Evolutionary conservation across 2,888 invertebrate species (phyloP).

Genomic region (Palloptera scutellata): DNA sequence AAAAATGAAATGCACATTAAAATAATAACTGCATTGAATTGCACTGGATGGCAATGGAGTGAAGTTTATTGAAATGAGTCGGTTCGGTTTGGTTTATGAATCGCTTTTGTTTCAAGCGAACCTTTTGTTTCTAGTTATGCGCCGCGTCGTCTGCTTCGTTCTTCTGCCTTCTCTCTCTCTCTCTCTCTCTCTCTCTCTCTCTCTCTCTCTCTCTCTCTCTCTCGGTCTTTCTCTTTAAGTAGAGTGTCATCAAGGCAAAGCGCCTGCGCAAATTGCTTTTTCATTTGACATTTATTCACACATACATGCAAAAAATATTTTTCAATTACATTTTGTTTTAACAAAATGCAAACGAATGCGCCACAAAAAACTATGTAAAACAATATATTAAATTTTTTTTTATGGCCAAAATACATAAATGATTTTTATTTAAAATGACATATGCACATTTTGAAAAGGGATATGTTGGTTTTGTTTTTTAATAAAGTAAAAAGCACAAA

Average conservation of each 20-base stretch:
- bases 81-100: neutral
- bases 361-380: slow-evolving; percentile 6
- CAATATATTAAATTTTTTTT: neutral
- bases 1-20: slow-evolving; percentile 53
- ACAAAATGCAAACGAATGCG: neutral
- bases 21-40: slow-evolving; percentile 50
- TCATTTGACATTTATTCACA: neutral
- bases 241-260: slow-evolving; percentile 46
- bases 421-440: slow-evolving; percentile 45
- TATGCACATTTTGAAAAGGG: slow-evolving; percentile 15
- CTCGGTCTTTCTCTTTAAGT: slow-evolving; percentile 41
- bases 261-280: slow-evolving; percentile 54
- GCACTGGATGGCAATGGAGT: slow-evolving; percentile 1
- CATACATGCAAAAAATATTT: too few relatives aligned
- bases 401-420: slow-evolving; percentile 30
- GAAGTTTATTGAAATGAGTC: neutral
- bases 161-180: neutral
- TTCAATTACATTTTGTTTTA: neutral
- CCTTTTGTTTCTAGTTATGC: slow-evolving; percentile 6
- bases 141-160: neutral
- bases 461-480: neutral
- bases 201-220: slow-evolving; percentile 27
- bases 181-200: neutral
- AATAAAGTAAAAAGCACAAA: too few relatives aligned
- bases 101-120: neutral